Conservation (phyloP, 2,113 vertebrate genomes). For the Oostethus manadensis region DNA sequence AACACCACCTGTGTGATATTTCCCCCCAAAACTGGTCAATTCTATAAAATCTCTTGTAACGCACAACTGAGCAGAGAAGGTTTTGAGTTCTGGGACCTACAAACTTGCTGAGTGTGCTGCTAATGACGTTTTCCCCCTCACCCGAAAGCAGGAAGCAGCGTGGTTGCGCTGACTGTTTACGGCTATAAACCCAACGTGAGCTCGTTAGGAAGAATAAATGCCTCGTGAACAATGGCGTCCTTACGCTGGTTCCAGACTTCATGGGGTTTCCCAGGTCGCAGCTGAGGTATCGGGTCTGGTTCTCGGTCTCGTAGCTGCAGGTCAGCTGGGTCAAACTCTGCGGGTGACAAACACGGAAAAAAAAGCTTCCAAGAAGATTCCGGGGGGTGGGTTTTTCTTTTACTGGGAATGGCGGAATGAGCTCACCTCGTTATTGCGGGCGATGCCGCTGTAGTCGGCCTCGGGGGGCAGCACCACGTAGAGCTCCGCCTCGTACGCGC, state of each 20-base stretch:
- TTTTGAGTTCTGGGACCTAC: conserved; percentile 15
- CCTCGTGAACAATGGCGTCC: conserved; percentile 15
- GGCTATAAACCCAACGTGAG: not conserved
- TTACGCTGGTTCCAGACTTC: conserved; percentile 83
- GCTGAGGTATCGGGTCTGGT: conserved; percentile 81
- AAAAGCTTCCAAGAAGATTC: not conserved
- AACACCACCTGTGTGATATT: too few relatives aligned
- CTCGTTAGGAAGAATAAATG: not conserved
- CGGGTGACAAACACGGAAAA: conserved; percentile 3
- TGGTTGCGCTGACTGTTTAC: not conserved
- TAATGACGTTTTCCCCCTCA: conserved; percentile 2
- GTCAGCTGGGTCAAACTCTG: conserved; percentile 82
- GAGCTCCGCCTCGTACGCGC: conserved; percentile 87
- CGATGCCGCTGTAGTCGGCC: conserved; percentile 84
- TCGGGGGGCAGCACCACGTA: conserved; percentile 80
- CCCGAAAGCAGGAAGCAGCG: conserved; percentile 11
- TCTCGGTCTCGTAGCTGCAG: conserved; percentile 80
- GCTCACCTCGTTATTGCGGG: conserved; percentile 82
- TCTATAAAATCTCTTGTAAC: too few relatives aligned
- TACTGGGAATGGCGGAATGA: not conserved
- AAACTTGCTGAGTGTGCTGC: conserved; percentile 11
- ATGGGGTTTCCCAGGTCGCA: conserved; percentile 91
- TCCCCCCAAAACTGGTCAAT: too few relatives aligned
- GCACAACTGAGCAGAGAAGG: too few relatives aligned
- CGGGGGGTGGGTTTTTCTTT: not conserved